phyloP scores from a whole-genome alignment of 2,113 vertebrate genomes.

The Poeciliopsis retropinna region DNA sequence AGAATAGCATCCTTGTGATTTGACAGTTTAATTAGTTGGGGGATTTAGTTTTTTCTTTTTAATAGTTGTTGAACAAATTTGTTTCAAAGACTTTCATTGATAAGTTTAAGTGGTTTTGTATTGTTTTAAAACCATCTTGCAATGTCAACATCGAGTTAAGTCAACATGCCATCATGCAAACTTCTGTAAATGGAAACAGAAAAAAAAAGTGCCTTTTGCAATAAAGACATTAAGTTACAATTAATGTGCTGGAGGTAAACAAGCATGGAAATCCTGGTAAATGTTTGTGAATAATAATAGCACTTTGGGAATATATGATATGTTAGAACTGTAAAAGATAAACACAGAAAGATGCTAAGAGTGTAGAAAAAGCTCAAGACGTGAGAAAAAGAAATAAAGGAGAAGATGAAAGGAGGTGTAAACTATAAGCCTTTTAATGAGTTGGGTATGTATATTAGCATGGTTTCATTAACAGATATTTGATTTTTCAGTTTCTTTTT shows the following conservation, averaged over 20 bases:
- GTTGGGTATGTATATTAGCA: slow-evolving; percentile 22
- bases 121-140: too few relatives aligned
- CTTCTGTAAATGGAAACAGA: too few relatives aligned
- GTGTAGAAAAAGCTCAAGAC: not conserved
- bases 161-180: too few relatives aligned
- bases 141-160: too few relatives aligned
- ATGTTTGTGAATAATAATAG: slow-evolving; percentile 3
- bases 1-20: too few relatives aligned
- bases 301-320: not conserved
- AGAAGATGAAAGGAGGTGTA: slow-evolving; percentile 14
- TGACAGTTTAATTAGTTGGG: too few relatives aligned
- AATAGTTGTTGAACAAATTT: too few relatives aligned
- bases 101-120: too few relatives aligned
- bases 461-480: slow-evolving; percentile 49
- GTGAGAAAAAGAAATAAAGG: not conserved
- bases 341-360: not conserved
- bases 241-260: not conserved
- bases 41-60: too few relatives aligned
- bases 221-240: not conserved
- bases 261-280: not conserved
- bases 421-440: slow-evolving; percentile 53
- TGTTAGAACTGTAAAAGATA: slow-evolving; percentile 19
- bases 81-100: too few relatives aligned
- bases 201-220: too few relatives aligned
- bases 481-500: slow-evolving; percentile 45